phyloP scores from a whole-genome alignment of 1,140 invertebrate genomes.

The Eurosta solidaginis region DNA sequence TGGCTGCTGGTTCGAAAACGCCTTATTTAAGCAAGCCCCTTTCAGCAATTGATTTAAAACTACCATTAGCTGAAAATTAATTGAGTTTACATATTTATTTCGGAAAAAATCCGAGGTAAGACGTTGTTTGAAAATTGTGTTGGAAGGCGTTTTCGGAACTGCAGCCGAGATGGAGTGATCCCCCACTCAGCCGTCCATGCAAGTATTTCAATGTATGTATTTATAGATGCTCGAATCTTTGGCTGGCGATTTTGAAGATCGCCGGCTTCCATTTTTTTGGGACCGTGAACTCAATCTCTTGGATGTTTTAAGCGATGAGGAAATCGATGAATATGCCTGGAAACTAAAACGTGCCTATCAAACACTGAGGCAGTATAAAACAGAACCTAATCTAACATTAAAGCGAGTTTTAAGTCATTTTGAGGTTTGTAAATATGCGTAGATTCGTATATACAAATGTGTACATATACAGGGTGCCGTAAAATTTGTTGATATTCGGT shows the following conservation, averaged over 20 bases:
- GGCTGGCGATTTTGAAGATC: background rate
- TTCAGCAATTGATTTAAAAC: too few species aligned
- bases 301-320: constrained; percentile 12
- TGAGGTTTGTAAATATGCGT: constrained; percentile 24
- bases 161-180: too few species aligned
- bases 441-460: too few species aligned
- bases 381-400: constrained; percentile 5
- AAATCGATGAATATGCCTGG: background rate
- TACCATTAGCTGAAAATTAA: too few species aligned
- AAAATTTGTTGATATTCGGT: too few species aligned
- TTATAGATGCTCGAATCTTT: constrained; percentile 39
- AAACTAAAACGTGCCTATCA: background rate
- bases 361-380: constrained; percentile 31
- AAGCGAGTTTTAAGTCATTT: constrained; percentile 35
- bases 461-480: too few species aligned
- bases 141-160: background rate
- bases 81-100: too few species aligned
- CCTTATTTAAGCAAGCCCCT: too few species aligned
- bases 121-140: background rate
- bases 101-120: too few species aligned
- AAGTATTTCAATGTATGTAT: background rate
- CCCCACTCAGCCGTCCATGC: too few species aligned
- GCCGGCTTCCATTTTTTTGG: constrained; percentile 29
- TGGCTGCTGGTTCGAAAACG: too few species aligned
- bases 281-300: constrained; percentile 36